phyloP scores from a whole-genome alignment of 2,888 invertebrate genomes.

The Mythimna lalbum region DNA sequence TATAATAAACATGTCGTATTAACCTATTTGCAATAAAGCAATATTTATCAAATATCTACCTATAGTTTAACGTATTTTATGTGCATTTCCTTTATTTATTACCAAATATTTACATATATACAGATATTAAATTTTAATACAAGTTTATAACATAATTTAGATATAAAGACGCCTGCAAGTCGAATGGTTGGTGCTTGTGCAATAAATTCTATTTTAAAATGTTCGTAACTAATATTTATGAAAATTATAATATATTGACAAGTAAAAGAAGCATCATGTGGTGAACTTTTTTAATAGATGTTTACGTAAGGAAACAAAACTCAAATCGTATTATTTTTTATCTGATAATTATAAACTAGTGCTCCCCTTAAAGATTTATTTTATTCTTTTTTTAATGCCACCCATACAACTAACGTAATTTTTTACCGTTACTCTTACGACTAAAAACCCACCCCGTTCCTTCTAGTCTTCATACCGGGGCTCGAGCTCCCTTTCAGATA shows the following conservation, averaged over 20 bases:
- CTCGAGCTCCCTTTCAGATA: no score
- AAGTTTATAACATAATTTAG: constrained; percentile 31
- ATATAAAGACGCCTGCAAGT: constrained; percentile 3
- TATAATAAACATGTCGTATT: constrained; percentile 45
- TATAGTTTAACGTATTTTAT: constrained; percentile 26
- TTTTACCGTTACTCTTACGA: no score
- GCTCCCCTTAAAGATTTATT: no score
- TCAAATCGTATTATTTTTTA: no score
- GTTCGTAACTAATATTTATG: constrained; percentile 16
- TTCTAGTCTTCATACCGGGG: no score
- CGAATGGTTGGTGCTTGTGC: constrained; percentile 6
- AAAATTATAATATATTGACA: constrained; percentile 38
- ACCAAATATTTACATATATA: constrained; percentile 47
- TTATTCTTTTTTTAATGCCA: no score
- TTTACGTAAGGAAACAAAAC: constrained; percentile 22
- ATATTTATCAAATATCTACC: constrained; percentile 26
- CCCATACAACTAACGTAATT: no score
- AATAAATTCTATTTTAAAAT: constrained; percentile 46
- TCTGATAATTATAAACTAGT: no score
- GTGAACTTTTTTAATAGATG: constrained; percentile 8
- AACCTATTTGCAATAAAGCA: constrained; percentile 38
- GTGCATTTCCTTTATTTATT: constrained; percentile 45
- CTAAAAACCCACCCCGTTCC: no score
- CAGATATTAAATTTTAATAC: constrained; percentile 27
- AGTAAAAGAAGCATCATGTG: constrained; percentile 13